These are phyloP conservation scores for Brachionus rotundiformis DNA, from an alignment of 1,140 invertebrate species.

Conservation along the genomic window DNA sequence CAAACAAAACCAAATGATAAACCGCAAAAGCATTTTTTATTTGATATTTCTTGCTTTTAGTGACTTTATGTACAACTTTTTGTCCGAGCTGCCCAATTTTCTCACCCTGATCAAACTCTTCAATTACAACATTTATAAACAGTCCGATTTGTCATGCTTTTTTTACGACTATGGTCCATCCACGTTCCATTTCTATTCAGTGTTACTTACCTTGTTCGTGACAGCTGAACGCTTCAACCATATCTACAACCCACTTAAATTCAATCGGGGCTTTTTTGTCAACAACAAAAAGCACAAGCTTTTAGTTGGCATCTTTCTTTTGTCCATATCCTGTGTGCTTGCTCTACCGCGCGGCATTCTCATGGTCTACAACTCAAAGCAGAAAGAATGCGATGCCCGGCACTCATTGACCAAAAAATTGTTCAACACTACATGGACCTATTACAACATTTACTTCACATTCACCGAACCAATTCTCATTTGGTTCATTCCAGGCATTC, in stretches of 20 bases:
- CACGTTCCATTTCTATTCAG: constrained; percentile 33
- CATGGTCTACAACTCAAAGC: not conserved
- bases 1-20: constrained; percentile 27
- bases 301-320: not conserved
- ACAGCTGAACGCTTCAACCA: constrained; percentile 12
- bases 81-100: constrained; percentile 36
- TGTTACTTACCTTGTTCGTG: constrained; percentile 21
- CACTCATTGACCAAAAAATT: not conserved
- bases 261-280: constrained; percentile 21
- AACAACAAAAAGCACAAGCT: constrained; percentile 35
- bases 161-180: constrained; percentile 31
- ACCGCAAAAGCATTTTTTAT: constrained; percentile 26
- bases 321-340: not conserved
- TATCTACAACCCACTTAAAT: constrained; percentile 30
- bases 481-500: constrained; percentile 26
- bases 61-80: constrained; percentile 46
- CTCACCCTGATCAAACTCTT: not conserved
- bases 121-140: not conserved
- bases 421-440: not conserved
- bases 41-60: not conserved
- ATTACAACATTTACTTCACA: constrained; percentile 36
- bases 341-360: not conserved
- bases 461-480: constrained; percentile 29
- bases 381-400: constrained; percentile 14
- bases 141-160: not conserved